A percentile compares a stretch with the other conserved stretches of the same genome.
phyloP scores from a whole-genome alignment of 2,888 invertebrate genomes.

The Drosophila meridiana region DNA sequence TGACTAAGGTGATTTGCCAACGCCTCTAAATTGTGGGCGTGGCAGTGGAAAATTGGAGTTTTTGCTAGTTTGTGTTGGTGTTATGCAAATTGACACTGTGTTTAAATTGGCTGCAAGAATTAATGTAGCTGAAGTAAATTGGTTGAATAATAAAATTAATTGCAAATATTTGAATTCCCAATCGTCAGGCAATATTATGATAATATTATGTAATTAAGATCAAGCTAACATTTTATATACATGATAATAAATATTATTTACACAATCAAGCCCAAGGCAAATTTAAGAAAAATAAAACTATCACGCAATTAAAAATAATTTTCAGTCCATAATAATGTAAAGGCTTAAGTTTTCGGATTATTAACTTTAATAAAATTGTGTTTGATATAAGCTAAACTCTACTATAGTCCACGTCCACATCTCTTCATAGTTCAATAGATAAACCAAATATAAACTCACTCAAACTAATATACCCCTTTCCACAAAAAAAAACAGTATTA shows the following conservation, averaged over 20 bases:
- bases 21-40: conserved; percentile 34
- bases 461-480: conserved; percentile 11
- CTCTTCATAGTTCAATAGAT: neutral
- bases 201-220: too few species aligned
- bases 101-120: neutral
- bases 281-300: too few species aligned
- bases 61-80: neutral
- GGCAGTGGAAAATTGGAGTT: neutral
- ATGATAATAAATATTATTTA: too few species aligned
- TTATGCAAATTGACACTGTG: neutral
- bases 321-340: too few species aligned
- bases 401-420: too few species aligned
- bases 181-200: too few species aligned
- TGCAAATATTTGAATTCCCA: too few species aligned
- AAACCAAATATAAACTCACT: neutral
- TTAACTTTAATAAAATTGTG: too few species aligned
- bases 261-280: too few species aligned
- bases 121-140: neutral
- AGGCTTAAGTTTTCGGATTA: too few species aligned
- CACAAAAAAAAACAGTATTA: neutral
- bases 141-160: neutral
- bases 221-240: too few species aligned
- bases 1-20: conserved; percentile 65
- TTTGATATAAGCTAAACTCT: neutral
- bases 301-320: too few species aligned